Base-by-base conservation (phyloP, 2,113 vertebrate genomes). In the Aldabrachelys gigantea region DNA sequence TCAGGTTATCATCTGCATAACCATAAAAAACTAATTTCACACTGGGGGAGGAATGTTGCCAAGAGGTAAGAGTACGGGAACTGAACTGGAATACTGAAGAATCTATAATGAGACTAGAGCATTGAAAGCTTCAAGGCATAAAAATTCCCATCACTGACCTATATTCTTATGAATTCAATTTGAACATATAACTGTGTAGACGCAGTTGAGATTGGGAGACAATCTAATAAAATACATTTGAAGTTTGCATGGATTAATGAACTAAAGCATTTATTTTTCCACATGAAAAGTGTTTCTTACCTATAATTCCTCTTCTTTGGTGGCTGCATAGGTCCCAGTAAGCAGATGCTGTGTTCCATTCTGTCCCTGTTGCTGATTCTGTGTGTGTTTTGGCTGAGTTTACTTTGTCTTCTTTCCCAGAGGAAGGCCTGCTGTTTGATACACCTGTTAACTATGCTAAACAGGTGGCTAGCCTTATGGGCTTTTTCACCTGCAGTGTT, bases 381-480 rank as follows among this genome's bases (percentile, higher is more conserved):
- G 53, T 52, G 50, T 72, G 85, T 65, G 80, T 89, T 4, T 94
- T 96, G 96, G 95, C 96, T 79, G 56, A 9, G 29, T 50, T 75
- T 16, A 69, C 50, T 19, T 62, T 88, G 92, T 93, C 84, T 41
- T 16, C 31, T 85, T 94, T 93, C 90, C 93, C 96, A 52, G 95
- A 88, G 95, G 97, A 96, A 93, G 91, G 69, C 96, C 95, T 97
- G 95, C 97, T 97, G 94, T 56, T 90, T 79, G 80, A 47, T 91
- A 93, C 97, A 97, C 96, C 98, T 97, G 98, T 94, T 96, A 89
- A 35, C 89, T 56, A 6, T 88, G 27, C 38, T 1, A 50, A 95
- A 94, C 98, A 98, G 96, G 96, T 98, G 97, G 97, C 94, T 22
- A 1, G 76, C 96, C 92, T 94, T 90, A 56, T 94, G 96, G 91